Evolutionary conservation across 64 coral and sea anemone genomes (phyloP), one percentile per base, ranked within the genome.

Genomic region (Exaiptasia diaphana): DNA sequence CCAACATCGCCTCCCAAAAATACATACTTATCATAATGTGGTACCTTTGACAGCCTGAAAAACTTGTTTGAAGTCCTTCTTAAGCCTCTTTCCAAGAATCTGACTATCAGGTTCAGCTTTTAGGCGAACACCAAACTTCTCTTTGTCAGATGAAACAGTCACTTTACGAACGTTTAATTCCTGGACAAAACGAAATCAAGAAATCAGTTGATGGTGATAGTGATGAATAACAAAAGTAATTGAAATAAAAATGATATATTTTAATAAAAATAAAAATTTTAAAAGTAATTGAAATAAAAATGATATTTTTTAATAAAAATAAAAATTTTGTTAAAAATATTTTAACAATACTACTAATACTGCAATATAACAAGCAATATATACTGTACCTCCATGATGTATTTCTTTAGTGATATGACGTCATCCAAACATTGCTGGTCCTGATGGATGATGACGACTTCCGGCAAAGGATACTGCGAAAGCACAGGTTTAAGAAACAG

Each of bases 371-470:
- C 17, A 22, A 17, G 21, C 50, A 36, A 10, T 38, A 3, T n/a
- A 15, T 35, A 65, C 50, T 23, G 31, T 43, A 81, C 95, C 90
- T 99, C 89, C 24, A 67, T 92, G 74, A 99, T 68, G 60, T 93
- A 99, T 32, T 34, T 85, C 68, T 93, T 50, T 9, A 99, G 80
- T 30, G 95, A 89, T 31, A 73, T 80, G 64, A 99, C 95, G 60
- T 99, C 95, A 38, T 99, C 85, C 30, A 99, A 43, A 31, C 69
- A 79, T 59, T 99, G 85, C 50, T 89, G 73, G 65, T 93, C 80
- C 64, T 93, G 85, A 82, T 99, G 95, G 81, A 99, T 89, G 7
- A 99, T 83, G 21, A 99, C 90, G 10, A 99, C 52, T 41, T 99
- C 95, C 21, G 95, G 85, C 13, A 99, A 53, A 5, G 95, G 95